A percentile compares a stretch with the other conserved stretches of the same genome.
phyloP scores from a whole-genome alignment of 1,140 invertebrate species.

The Drosophila prosaltans region DNA sequence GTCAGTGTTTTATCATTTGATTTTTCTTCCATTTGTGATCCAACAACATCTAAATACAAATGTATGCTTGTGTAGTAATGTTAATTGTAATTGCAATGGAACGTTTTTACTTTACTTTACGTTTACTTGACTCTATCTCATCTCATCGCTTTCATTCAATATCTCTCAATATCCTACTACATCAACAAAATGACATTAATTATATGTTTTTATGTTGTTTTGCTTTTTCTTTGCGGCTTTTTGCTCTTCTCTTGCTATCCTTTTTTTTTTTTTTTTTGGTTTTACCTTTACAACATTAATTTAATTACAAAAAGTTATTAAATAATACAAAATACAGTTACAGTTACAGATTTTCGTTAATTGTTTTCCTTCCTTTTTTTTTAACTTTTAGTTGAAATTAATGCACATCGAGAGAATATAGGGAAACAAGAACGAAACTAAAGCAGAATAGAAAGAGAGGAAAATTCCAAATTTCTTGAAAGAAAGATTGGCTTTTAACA shows the following conservation, averaged over 20 bases:
- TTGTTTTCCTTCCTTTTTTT: slow-evolving; percentile 36
- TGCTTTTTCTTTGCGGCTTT: slow-evolving; percentile 57
- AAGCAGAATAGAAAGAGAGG: slow-evolving; percentile 11
- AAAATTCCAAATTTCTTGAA: not conserved
- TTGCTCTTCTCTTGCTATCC: slow-evolving; percentile 10
- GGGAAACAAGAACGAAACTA: slow-evolving; percentile 23
- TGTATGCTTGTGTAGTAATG: slow-evolving; percentile 53
- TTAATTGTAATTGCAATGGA: slow-evolving; percentile 72
- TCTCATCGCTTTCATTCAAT: slow-evolving; percentile 9
- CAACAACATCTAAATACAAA: slow-evolving; percentile 74
- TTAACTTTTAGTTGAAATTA: slow-evolving; percentile 81
- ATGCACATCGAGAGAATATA: slow-evolving; percentile 69
- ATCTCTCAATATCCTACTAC: slow-evolving; percentile 25
- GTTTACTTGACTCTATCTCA: slow-evolving; percentile 55
- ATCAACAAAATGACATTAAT: slow-evolving; percentile 21
- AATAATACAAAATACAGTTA: slow-evolving; percentile 66
- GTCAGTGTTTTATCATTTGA: slow-evolving; percentile 23
- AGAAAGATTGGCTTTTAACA: slow-evolving; percentile 40
- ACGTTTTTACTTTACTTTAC: slow-evolving; percentile 32
- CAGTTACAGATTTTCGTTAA: slow-evolving; percentile 44
- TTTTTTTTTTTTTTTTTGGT: slow-evolving; percentile 35
- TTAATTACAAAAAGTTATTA: slow-evolving; percentile 66
- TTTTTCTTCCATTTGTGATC: slow-evolving; percentile 39
- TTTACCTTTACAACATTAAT: slow-evolving; percentile 80
- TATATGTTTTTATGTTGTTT: slow-evolving; percentile 30